These are phyloP conservation scores for Oscheius sp. DNA, from an alignment of 2,888 invertebrate genomes.

Conservation along the genomic window DNA sequence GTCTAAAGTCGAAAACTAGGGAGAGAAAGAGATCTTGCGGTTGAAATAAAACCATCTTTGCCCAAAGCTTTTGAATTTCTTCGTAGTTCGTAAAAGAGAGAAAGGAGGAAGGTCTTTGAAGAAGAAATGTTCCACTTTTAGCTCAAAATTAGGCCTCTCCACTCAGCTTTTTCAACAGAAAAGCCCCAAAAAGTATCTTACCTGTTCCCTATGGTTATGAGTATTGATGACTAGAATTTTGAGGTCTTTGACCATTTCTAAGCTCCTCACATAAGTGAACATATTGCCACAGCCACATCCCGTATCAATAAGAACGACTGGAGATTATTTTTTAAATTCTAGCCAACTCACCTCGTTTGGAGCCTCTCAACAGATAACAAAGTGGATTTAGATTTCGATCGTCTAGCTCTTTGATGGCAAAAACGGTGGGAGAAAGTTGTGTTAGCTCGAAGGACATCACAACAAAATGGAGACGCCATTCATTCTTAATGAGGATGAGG, in stretches of 20 bases:
- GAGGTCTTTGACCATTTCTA: slow-evolving; percentile 42
- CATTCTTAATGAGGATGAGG: background rate
- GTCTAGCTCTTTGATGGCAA: slow-evolving; percentile 51
- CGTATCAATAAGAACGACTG: slow-evolving; percentile 55
- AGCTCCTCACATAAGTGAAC: slow-evolving; percentile 47
- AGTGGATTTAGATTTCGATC: slow-evolving; percentile 40
- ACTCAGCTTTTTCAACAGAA: too few relatives aligned
- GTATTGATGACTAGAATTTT: slow-evolving; percentile 56
- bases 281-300: slow-evolving; percentile 57
- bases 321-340: slow-evolving; percentile 8
- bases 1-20: too few relatives aligned
- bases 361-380: slow-evolving; percentile 49
- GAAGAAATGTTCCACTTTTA: too few relatives aligned
- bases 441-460: slow-evolving; percentile 10
- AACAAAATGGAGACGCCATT: too few relatives aligned
- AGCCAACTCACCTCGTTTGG: slow-evolving; percentile 37
- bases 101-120: too few relatives aligned
- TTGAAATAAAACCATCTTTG: too few relatives aligned
- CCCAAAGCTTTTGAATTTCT: too few relatives aligned
- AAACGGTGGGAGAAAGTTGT: slow-evolving; percentile 28
- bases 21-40: too few relatives aligned
- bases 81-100: too few relatives aligned
- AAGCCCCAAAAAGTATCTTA: too few relatives aligned
- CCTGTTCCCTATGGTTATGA: slow-evolving; percentile 60
- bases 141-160: too few relatives aligned